Base-by-base conservation (phyloP, 2,888 invertebrate genomes). In the Metellina segmentata region DNA sequence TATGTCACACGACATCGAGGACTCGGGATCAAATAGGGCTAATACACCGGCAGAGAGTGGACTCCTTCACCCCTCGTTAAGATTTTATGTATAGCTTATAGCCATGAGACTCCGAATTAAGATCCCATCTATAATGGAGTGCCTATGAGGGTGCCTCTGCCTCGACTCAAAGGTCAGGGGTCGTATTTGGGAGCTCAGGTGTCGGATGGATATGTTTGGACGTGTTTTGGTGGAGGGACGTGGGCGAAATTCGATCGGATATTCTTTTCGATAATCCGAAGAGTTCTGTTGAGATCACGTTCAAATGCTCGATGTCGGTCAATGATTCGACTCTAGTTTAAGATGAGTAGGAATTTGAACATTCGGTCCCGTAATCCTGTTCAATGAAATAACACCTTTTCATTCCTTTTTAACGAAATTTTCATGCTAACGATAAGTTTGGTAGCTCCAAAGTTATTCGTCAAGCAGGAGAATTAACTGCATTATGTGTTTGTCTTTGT, bases 61-160 rank as follows among this genome's bases (percentile, higher is more conserved):
- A 7, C 61, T 61, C 61, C 61, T 61, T 61, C 9, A 16, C 13
- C n/a, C 8, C n/a, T 52, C 82, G 49, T 82, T 82, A 72, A 71
- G 71, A 72, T 82, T 72, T 82, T 71, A 82, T 72, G 72, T 51
- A 82, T 82, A 49, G 51, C 72, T 82, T 51, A 20, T 71, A 72
- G 82, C 71, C 20, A 51, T 49, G 19, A 52, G 71, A 72, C 71
- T 19, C 51, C 19, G 72, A 51, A 82, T 82, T 82, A 82, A 82
- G 72, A 9, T 51, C 49, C 49, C 82, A 82, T 82, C 72, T 52
- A 82, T 82, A 71, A 82, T 72, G 52, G 20, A 82, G 71, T 4
- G 75, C 34, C 61, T 61, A 61, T 61, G 61, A 34, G 61, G 61
- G 61, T 61, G 61, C 34, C 34, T 34, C n/a, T 51, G 51, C 51